Percentiles rank a stretch among this genome's conserved stretches.
Evolutionary conservation across 2,113 vertebrate species (phyloP).

Genomic region (Pionites leucogaster): DNA sequence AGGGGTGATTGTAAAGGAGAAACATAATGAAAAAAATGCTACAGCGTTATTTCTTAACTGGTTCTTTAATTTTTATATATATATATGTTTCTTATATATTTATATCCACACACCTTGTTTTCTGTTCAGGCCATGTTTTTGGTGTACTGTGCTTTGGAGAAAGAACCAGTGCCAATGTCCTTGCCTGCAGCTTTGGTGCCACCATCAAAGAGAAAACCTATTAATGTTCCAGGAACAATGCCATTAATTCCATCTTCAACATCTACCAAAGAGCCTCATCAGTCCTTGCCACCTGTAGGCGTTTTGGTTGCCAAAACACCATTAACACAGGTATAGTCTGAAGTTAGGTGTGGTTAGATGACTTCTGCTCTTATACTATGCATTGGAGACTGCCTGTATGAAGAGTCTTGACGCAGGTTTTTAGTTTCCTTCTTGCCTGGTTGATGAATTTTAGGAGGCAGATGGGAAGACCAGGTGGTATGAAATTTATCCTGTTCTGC

Average conservation of each 20-base stretch:
- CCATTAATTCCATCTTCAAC: slow-evolving; percentile 82
- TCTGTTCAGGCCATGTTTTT: slow-evolving; percentile 93
- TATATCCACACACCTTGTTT: background rate
- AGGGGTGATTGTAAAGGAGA: background rate
- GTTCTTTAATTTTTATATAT: background rate
- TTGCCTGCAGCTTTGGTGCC: slow-evolving; percentile 91
- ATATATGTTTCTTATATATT: background rate
- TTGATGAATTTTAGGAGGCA: background rate
- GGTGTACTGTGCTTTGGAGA: slow-evolving; percentile 96
- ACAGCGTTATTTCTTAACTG: background rate
- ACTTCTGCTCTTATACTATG: background rate
- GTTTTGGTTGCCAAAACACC: slow-evolving; percentile 79
- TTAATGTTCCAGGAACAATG: slow-evolving; percentile 78
- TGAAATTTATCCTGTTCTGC: background rate
- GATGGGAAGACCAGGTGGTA: background rate
- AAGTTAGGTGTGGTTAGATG: background rate
- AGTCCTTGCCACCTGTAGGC: slow-evolving; percentile 80
- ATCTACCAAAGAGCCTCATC: slow-evolving; percentile 84
- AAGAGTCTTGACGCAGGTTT: background rate
- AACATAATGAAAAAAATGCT: background rate
- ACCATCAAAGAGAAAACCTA: slow-evolving; percentile 92
- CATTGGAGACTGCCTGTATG: background rate
- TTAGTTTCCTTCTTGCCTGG: background rate
- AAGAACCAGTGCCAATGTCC: slow-evolving; percentile 94
- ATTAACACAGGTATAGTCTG: slow-evolving; percentile 66